Conservation (phyloP, 2,888 invertebrate species). For the Arctia plantaginis region DNA sequence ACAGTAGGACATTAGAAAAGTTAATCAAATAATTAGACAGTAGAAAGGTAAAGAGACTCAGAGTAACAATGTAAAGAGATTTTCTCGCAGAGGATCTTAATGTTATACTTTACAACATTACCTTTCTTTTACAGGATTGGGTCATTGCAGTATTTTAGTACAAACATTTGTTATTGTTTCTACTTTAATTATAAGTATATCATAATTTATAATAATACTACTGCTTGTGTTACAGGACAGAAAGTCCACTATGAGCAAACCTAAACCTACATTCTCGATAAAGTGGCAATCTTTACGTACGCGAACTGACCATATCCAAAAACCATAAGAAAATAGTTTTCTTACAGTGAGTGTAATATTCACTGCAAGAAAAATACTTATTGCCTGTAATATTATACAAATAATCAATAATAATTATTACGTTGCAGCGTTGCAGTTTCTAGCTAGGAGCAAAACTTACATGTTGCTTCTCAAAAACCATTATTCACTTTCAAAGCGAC, state of each 20-base stretch:
- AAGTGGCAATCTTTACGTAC: too few species aligned
- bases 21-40: not conserved
- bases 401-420: constrained; percentile 34
- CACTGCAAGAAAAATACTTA: constrained; percentile 10
- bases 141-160: not conserved
- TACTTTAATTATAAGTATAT: too few species aligned
- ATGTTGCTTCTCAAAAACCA: constrained; percentile 32
- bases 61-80: not conserved
- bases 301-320: not conserved
- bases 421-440: constrained; percentile 5
- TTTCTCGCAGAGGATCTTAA: not conserved
- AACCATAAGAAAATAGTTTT: constrained; percentile 5
- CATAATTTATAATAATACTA: too few species aligned
- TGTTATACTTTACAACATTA: not conserved
- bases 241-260: too few species aligned
- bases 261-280: too few species aligned
- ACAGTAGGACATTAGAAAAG: not conserved
- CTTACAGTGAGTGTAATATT: constrained; percentile 7
- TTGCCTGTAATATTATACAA: constrained; percentile 27
- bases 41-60: not conserved
- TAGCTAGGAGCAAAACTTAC: not conserved
- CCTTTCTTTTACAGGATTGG: not conserved
- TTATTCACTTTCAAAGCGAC: constrained; percentile 50
- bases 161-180: too few species aligned
- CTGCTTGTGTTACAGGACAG: too few species aligned